These are phyloP conservation scores for Drosophila pallidifrons DNA, from an alignment of 1,140 invertebrate genomes.

Conservation along the genomic window DNA sequence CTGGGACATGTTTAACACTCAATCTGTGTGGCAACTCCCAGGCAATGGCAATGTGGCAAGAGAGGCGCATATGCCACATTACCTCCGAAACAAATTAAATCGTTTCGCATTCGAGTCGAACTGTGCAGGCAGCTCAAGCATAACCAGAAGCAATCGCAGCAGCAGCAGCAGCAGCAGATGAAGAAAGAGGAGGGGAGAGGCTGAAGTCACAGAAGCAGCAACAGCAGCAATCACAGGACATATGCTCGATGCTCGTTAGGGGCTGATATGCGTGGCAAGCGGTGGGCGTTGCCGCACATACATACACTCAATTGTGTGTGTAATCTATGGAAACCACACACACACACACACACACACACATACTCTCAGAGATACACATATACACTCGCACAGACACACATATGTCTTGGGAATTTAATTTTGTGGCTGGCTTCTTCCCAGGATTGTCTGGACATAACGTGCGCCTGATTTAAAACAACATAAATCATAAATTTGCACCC, in stretches of 20 bases:
- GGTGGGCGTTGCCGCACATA: slow-evolving; percentile 58
- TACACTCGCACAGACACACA: background rate
- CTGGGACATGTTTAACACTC: slow-evolving; percentile 71
- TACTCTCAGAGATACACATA: background rate
- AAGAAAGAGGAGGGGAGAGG: too few relatives aligned
- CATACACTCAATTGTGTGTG: slow-evolving; percentile 51
- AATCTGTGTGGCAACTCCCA: slow-evolving; percentile 71
- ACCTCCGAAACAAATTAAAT: slow-evolving; percentile 82
- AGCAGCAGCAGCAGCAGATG: background rate
- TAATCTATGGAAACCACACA: slow-evolving; percentile 64
- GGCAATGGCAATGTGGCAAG: background rate
- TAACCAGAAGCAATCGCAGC: slow-evolving; percentile 29
- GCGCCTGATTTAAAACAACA: slow-evolving; percentile 56
- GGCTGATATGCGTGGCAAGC: slow-evolving; percentile 60
- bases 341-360: slow-evolving; percentile 38
- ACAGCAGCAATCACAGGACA: slow-evolving; percentile 24
- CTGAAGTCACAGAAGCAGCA: background rate
- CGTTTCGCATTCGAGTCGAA: slow-evolving; percentile 67
- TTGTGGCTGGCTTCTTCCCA: slow-evolving; percentile 28
- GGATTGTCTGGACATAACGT: slow-evolving; percentile 44
- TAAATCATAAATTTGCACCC: slow-evolving; percentile 67
- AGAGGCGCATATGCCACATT: slow-evolving; percentile 70
- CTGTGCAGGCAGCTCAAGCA: slow-evolving; percentile 47
- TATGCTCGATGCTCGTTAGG: slow-evolving; percentile 64
- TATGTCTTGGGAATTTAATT: slow-evolving; percentile 47